Evolutionary conservation across 2,888 invertebrate genomes (phyloP), one percentile per base, ranked within the genome.

Genomic region (Macrophya alboannulata): DNA sequence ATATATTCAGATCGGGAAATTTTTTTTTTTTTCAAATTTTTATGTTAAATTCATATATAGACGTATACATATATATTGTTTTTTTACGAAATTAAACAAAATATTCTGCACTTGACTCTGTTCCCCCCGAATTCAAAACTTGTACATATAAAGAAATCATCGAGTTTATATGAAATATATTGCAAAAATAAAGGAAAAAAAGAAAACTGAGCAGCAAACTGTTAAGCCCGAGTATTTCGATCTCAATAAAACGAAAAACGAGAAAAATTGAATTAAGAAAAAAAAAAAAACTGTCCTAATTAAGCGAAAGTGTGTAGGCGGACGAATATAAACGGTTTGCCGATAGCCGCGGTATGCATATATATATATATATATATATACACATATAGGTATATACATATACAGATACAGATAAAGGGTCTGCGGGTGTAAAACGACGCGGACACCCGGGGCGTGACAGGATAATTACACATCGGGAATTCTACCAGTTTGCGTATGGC

Each of bases 381-480:
- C 17, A 17, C 0, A 31, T 25, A 31, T 65, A 65, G 10, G 15
- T 31, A 15, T 12, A 10, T 5, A 15, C 31, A 25, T 12, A 12
- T 25, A 9, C 25, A 31, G 10, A 25, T 68, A 31, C 68, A 68
- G 68, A 37, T 12, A 72, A n/a, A 62, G 25, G 12, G 62, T 21
- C 25, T 62, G 25, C 62, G 25, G 62, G 62, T 62, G 55, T 62
- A 62, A 21, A 37, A 68, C 79, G 43, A 43, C 43, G 59, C 21
- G 79, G 62, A 81, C 79, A 62, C 79, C 79, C 79, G 59, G 79
- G 79, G 62, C 62, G 5, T 81, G 62, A 59, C 79, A 31, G 79
- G 79, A 81, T 81, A 81, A 81, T 81, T 81, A 43, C 79, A 62
- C 62, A 62, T 81, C 25, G 43, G 9, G 62, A 81, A 62, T 81